phyloP scores from a whole-genome alignment of 2,888 invertebrate species.

The Cephus nigrinus region DNA sequence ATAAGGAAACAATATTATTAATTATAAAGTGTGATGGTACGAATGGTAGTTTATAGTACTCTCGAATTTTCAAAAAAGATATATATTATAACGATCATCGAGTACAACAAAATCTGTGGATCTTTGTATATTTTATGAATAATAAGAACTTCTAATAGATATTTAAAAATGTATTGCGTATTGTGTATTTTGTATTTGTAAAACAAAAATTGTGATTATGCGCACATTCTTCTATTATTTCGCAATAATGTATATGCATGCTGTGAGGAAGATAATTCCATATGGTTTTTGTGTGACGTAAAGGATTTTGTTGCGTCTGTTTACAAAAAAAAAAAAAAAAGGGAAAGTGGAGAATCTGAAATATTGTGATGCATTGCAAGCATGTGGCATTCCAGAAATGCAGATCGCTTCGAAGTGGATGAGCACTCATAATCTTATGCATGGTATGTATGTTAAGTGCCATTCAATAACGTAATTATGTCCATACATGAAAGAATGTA shows the following conservation, averaged over 20 bases:
- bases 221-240: neutral
- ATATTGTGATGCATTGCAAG: conserved; percentile 2
- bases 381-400: neutral
- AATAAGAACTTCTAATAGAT: neutral
- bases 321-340: neutral
- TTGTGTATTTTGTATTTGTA: neutral
- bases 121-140: neutral
- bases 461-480: neutral
- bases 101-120: neutral
- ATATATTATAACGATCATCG: neutral
- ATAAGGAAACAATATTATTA: neutral
- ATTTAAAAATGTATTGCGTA: neutral
- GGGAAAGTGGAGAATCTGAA: neutral
- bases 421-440: neutral
- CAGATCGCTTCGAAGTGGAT: neutral
- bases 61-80: neutral
- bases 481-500: neutral
- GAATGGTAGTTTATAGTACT: too few species aligned
- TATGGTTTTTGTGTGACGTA: neutral
- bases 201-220: neutral
- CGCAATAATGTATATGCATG: neutral
- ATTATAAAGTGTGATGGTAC: neutral
- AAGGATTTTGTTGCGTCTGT: neutral
- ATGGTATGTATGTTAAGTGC: conserved; percentile 2
- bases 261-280: neutral